phyloP scores from a whole-genome alignment of 2,888 invertebrate genomes.

The Penaeus monodon region DNA sequence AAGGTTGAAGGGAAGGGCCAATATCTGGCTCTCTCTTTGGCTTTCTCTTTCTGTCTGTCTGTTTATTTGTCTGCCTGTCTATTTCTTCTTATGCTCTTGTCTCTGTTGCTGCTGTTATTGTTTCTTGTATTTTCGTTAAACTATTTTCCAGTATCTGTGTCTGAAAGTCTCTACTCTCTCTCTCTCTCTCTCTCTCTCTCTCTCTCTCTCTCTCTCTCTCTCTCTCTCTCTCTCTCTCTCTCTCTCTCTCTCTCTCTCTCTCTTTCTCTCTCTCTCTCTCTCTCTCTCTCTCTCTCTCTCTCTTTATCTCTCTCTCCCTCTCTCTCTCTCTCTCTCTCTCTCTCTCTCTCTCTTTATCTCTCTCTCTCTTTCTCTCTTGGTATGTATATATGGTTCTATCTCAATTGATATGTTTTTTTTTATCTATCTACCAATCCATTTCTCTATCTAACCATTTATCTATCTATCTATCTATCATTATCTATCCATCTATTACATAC shows the following conservation, averaged over 20 bases:
- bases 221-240: not conserved
- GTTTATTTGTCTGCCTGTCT: no score
- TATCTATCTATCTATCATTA: not conserved
- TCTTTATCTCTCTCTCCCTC: conserved; percentile 15
- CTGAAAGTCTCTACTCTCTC: no score
- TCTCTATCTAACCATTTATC: not conserved
- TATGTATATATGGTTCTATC: not conserved
- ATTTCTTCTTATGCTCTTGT: no score
- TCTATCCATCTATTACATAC: not conserved
- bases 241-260: conserved; percentile 14
- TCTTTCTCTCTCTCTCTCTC: conserved; percentile 11
- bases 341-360: not conserved
- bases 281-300: conserved; percentile 26
- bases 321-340: conserved; percentile 22
- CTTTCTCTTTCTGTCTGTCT: no score
- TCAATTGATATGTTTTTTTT: not conserved
- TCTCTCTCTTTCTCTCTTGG: not conserved
- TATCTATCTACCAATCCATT: not conserved
- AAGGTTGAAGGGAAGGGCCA: no score
- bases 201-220: not conserved
- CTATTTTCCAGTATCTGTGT: no score
- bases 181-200: not conserved
- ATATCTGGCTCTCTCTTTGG: no score
- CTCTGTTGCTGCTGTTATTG: no score
- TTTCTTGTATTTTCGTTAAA: no score